A percentile compares a stretch with the other conserved stretches of the same genome.
Evolutionary conservation across 2,888 invertebrate genomes (phyloP).

Genomic region (Tolmerus cingulatus): DNA sequence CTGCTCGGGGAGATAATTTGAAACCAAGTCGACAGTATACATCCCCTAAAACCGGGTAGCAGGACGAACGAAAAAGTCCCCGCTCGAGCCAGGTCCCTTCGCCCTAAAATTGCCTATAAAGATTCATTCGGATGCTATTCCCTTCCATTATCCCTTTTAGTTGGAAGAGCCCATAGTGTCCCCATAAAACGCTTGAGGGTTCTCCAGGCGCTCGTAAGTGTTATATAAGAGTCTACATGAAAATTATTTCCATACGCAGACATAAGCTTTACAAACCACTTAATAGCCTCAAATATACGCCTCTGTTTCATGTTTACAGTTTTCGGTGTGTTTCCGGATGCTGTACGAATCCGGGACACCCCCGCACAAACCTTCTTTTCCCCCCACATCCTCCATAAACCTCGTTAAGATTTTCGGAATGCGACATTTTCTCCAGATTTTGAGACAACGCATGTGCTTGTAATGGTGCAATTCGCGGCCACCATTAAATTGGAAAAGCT

Average conservation of each 20-base stretch:
- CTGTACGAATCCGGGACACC: neutral
- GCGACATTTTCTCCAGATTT: neutral
- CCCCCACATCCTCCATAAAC: neutral
- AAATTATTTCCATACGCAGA: conserved; percentile 31
- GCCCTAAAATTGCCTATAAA: conserved; percentile 25
- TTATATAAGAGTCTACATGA: conserved; percentile 27
- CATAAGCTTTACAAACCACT: conserved; percentile 35
- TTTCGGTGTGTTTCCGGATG: conserved; percentile 6
- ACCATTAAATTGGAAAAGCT: neutral
- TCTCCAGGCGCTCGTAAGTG: conserved; percentile 45
- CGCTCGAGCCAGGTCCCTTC: neutral
- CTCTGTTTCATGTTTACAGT: conserved; percentile 26
- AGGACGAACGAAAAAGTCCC: neutral
- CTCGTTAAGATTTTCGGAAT: neutral
- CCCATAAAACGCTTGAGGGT: conserved; percentile 47
- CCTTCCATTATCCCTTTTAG: conserved; percentile 38
- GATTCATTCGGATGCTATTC: conserved; percentile 37
- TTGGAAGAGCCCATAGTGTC: conserved; percentile 44
- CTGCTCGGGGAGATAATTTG: conserved; percentile 14
- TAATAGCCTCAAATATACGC: conserved; percentile 34
- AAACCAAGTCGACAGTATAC: neutral
- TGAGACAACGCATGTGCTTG: conserved; percentile 34
- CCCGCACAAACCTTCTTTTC: neutral
- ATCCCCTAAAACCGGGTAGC: neutral
- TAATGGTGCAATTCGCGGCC: conserved; percentile 44